Evolutionary conservation across 92 coral and sea anemone species (phyloP), one percentile per base, ranked within the genome.

Genomic region (Micromussa lordhowensis): DNA sequence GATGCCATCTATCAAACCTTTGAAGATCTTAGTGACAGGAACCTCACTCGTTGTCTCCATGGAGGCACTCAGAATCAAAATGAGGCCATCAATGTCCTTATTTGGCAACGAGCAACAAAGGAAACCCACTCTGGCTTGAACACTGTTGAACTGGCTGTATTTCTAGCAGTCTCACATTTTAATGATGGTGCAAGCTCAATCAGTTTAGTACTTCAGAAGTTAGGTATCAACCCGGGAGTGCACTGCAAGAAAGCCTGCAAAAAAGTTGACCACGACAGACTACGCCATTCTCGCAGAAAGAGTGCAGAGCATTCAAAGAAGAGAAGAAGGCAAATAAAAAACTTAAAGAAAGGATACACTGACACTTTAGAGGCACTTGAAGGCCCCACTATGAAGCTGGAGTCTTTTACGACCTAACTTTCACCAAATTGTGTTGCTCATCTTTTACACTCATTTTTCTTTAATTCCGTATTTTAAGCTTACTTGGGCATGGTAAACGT

Each of bases 1-100:
- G 49, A 81, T 34, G 44, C 85, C 48, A 87, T 82, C 40, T 38
- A n/a, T 19, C 91, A 89, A 40, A 77, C 79, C n/a, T 91, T 91
- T 88, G 58, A 53, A 78, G 85, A 84, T 22, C 69, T 91, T 68
- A 82, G 75, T 40, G 77, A 59, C 36, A 6, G 8, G 31, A 21
- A 26, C 16, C 70, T 64, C 17, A 55, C 10, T 5, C 10, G 59
- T 5, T 55, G 59, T 55, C 17, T 55, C 14, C 59, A 55, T 55
- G 59, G 59, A 13, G 59, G n/a, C n/a, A n/a, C n/a, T n/a, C n/a
- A n/a, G n/a, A n/a, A n/a, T n/a, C n/a, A n/a, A n/a, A n/a, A n/a
- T n/a, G n/a, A n/a, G n/a, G n/a, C n/a, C n/a, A n/a, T n/a, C n/a
- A n/a, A n/a, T n/a, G n/a, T n/a, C n/a, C n/a, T n/a, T n/a, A n/a